Percentiles rank a stretch among this genome's conserved stretches.
Conservation (phyloP, 2,797 vertebrate genomes). For the Sphenopsis melanotis region DNA sequence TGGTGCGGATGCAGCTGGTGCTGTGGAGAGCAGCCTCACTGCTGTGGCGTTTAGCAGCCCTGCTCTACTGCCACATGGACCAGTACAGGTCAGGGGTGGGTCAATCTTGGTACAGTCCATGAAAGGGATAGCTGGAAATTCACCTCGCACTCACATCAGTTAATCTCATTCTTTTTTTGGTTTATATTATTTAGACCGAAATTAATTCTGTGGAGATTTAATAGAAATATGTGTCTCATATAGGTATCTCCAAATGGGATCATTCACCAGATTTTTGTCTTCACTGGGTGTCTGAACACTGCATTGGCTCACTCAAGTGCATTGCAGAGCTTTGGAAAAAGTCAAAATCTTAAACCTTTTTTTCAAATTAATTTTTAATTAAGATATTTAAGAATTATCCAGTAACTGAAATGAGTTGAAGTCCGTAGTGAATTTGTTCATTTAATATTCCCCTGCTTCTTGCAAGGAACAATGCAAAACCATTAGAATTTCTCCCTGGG, state of each 20-base stretch:
- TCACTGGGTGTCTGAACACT: background rate
- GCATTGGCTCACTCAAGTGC: background rate
- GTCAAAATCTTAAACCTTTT: background rate
- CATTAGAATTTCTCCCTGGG: background rate
- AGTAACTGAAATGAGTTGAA: background rate
- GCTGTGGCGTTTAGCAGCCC: background rate
- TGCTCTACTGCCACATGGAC: background rate
- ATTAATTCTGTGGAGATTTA: background rate
- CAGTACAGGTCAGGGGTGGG: background rate
- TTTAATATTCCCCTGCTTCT: conserved; percentile 11
- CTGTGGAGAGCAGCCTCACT: background rate
- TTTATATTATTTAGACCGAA: background rate
- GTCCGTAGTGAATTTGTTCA: background rate
- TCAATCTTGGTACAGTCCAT: rapidly evolving
- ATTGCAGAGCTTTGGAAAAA: background rate
- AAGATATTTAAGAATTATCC: background rate
- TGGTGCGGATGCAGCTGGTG: rapidly evolving
- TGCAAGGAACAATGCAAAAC: background rate
- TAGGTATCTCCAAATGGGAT: rapidly evolving
- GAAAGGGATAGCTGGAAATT: background rate
- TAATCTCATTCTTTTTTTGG: background rate
- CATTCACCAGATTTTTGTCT: background rate
- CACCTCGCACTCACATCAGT: background rate
- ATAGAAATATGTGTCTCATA: background rate
- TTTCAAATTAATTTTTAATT: background rate